A percentile compares a stretch with the other conserved stretches of the same genome.
phyloP scores from a whole-genome alignment of 2,797 vertebrate genomes.

The Diplodus sargus region DNA sequence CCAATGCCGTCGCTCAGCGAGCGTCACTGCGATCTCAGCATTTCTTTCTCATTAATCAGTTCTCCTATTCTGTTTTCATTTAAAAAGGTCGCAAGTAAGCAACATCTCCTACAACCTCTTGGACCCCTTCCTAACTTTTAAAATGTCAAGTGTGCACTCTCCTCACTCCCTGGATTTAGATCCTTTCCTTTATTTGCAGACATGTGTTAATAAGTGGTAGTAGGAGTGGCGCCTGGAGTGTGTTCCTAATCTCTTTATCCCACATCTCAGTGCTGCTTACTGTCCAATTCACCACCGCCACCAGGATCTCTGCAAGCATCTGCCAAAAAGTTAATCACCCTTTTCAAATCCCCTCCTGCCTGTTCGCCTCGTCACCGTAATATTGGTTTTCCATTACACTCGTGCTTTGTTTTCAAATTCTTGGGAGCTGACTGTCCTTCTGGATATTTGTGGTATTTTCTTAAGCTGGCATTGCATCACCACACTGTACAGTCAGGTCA shows the following conservation, averaged over 20 bases:
- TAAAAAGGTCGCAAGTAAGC: slow-evolving; percentile 17
- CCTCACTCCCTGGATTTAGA: slow-evolving; percentile 2
- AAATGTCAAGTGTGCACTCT: slow-evolving; percentile 46
- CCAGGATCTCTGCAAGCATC: slow-evolving; percentile 57
- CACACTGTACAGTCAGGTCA: slow-evolving; percentile 4
- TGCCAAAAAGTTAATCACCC: slow-evolving; percentile 70
- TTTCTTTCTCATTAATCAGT: slow-evolving; percentile 60
- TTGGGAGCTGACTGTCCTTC: background rate
- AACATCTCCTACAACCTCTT: slow-evolving; percentile 15
- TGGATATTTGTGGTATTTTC: background rate
- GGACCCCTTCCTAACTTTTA: slow-evolving; percentile 30
- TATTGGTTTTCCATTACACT: background rate
- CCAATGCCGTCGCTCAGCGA: background rate
- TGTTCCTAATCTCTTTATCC: slow-evolving; percentile 80
- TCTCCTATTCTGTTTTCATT: slow-evolving; percentile 42
- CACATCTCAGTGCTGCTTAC: slow-evolving; percentile 64
- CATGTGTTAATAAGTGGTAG: slow-evolving; percentile 65
- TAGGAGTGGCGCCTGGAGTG: slow-evolving; percentile 62
- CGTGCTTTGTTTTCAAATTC: background rate
- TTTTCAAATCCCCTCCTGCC: slow-evolving; percentile 44
- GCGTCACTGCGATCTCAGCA: slow-evolving; percentile 65
- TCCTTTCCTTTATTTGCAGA: slow-evolving; percentile 34
- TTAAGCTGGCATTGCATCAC: slow-evolving; percentile 17
- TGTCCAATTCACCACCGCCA: slow-evolving; percentile 59
- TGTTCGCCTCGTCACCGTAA: slow-evolving; percentile 2